Conservation (phyloP, 1,140 invertebrate genomes). For the Hyles vespertilio region DNA sequence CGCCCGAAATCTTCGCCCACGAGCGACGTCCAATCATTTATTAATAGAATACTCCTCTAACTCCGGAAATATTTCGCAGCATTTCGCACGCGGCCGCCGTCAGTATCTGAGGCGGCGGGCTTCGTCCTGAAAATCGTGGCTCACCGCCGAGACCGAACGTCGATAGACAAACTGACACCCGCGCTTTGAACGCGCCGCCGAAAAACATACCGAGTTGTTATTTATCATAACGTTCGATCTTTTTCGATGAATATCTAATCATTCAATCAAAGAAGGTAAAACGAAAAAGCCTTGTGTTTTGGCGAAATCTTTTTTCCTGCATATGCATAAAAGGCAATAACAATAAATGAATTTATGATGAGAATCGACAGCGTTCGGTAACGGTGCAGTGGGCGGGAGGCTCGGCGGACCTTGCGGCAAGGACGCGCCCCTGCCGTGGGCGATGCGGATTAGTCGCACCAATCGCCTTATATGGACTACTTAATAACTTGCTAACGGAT, state of each 20-base stretch:
- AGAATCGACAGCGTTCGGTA: conserved; percentile 11
- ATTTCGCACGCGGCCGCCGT: conserved; percentile 58
- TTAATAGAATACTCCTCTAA: conserved; percentile 72
- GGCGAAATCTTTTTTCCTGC: not conserved
- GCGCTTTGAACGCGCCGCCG: no score
- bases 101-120: conserved; percentile 55
- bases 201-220: no score
- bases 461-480: conserved; percentile 48
- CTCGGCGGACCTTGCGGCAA: conserved; percentile 64
- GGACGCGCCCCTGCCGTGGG: conserved; percentile 48
- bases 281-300: not conserved
- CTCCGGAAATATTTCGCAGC: conserved; percentile 75
- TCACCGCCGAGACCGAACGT: not conserved
- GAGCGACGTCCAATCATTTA: conserved; percentile 66
- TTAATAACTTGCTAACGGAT: not conserved
- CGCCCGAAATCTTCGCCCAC: conserved; percentile 70
- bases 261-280: no score
- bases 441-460: conserved; percentile 33
- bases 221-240: no score
- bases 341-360: not conserved
- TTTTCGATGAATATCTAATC: no score
- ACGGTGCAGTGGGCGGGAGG: conserved; percentile 49
- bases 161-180: not conserved
- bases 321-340: no score
- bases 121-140: conserved; percentile 28